phyloP scores from a whole-genome alignment of 2,797 vertebrate genomes.

The Neosilurus hyrtlii region DNA sequence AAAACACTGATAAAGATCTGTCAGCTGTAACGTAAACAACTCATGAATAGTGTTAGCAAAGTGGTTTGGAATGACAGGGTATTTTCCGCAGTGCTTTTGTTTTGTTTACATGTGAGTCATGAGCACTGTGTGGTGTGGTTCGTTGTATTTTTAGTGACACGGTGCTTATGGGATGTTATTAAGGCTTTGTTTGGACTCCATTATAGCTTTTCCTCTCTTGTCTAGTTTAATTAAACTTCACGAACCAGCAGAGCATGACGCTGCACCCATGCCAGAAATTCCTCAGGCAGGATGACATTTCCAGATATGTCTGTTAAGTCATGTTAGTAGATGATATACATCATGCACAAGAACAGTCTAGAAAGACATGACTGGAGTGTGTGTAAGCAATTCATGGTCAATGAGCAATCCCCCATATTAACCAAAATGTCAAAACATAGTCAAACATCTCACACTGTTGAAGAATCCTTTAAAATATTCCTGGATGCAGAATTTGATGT shows the following conservation, averaged over 20 bases:
- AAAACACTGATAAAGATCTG: background rate
- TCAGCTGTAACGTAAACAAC: background rate
- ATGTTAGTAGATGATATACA: no score
- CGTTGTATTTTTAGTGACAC: background rate
- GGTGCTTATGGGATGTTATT: background rate
- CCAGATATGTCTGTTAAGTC: background rate
- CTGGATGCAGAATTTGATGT: no score
- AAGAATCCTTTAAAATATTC: no score
- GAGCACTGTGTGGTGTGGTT: background rate
- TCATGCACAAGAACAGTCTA: no score
- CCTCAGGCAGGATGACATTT: background rate
- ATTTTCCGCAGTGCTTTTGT: slow-evolving; percentile 3
- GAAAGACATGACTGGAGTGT: no score
- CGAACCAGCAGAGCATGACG: background rate
- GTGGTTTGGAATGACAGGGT: background rate
- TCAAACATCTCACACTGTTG: no score
- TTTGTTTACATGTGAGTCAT: background rate
- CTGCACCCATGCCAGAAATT: background rate
- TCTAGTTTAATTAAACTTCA: background rate
- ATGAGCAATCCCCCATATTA: no score
- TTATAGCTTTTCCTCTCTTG: background rate
- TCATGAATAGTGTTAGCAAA: background rate
- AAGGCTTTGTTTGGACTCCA: background rate
- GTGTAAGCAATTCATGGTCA: no score
- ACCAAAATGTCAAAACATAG: no score